Evolutionary conservation across 2,797 vertebrate genomes (phyloP).

Genomic region (Emys orbicularis): DNA sequence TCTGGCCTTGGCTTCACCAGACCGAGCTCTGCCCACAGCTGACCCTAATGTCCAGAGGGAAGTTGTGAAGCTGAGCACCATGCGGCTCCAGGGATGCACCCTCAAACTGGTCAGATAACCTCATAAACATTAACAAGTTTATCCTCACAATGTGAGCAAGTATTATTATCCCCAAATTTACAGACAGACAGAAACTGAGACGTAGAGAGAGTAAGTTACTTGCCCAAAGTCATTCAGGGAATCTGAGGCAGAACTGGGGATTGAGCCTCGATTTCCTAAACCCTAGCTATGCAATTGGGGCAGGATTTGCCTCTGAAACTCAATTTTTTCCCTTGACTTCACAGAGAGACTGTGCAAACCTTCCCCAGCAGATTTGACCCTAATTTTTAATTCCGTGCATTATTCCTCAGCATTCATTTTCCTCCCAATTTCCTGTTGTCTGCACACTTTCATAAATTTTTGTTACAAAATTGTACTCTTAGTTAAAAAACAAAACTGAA

Average conservation of each 20-base stretch:
- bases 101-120: neutral
- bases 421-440: neutral
- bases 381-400: neutral
- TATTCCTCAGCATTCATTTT: neutral
- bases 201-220: neutral
- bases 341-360: neutral
- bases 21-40: neutral
- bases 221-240: neutral
- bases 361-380: neutral
- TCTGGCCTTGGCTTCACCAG: neutral
- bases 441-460: neutral
- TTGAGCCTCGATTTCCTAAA: neutral
- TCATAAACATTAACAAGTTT: neutral
- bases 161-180: neutral
- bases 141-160: neutral
- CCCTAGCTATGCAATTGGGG: neutral
- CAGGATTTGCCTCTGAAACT: neutral
- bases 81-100: neutral
- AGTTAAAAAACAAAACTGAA: constrained; percentile 4
- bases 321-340: neutral
- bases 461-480: neutral
- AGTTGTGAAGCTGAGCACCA: neutral
- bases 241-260: neutral
- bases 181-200: neutral
- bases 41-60: neutral